phyloP scores from a whole-genome alignment of 2,113 vertebrate genomes.

The Coryphaenoides rupestris region DNA sequence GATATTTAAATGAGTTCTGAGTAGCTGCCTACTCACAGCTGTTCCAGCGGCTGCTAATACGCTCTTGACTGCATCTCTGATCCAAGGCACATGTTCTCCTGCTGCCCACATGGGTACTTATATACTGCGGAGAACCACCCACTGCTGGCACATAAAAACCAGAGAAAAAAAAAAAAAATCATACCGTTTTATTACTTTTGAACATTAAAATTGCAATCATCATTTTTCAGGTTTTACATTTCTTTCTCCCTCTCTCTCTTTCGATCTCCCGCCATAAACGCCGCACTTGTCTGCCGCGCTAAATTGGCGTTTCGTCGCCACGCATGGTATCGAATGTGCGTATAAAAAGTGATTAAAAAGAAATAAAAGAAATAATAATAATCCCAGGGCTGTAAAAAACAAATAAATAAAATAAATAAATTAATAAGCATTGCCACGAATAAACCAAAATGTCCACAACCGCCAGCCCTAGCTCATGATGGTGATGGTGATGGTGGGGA shows the following conservation, averaged over 20 bases:
- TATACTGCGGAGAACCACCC: neutral
- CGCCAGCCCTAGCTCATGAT: neutral
- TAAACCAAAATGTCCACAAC: neutral
- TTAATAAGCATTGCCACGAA: neutral
- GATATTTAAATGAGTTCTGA: neutral
- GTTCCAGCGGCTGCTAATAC: neutral
- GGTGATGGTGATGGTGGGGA: neutral
- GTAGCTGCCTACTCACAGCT: neutral
- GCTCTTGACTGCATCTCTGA: too few relatives aligned
- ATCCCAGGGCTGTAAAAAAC: neutral
- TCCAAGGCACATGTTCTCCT: too few relatives aligned
- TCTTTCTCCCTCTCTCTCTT: neutral
- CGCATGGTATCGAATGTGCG: neutral
- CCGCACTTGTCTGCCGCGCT: neutral
- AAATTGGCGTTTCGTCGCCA: neutral
- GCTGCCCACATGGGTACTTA: neutral
- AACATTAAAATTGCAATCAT: conserved; percentile 2
- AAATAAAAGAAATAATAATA: neutral
- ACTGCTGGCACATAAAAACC: neutral
- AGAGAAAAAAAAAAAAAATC: neutral
- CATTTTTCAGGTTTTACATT: neutral
- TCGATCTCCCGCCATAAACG: neutral
- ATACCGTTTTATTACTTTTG: neutral
- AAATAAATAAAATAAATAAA: neutral
- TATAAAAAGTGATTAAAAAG: neutral